Conservation (phyloP, 1,140 invertebrate species). For the Zaprionus davidi region DNA sequence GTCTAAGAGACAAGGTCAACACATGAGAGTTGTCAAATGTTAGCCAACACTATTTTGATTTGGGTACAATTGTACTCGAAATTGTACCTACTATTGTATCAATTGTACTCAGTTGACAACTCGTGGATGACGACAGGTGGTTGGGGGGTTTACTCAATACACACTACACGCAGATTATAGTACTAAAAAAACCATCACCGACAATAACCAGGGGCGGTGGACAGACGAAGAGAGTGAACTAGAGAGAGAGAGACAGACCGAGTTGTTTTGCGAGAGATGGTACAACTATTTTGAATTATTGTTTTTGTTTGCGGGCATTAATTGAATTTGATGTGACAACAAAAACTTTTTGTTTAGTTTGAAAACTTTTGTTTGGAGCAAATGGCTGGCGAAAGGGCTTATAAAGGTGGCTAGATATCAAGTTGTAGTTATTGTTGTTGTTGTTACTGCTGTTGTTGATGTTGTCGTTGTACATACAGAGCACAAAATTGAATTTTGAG, state of each 20-base stretch:
- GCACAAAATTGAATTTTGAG: slow-evolving; percentile 57
- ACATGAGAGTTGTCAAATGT: slow-evolving; percentile 27
- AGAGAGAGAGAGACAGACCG: slow-evolving; percentile 40
- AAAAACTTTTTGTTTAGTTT: slow-evolving; percentile 59
- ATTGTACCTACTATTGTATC: neutral
- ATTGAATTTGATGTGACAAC: slow-evolving; percentile 79
- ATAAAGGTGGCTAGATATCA: slow-evolving; percentile 31
- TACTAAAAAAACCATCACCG: slow-evolving; percentile 60
- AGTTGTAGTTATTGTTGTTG: slow-evolving; percentile 42
- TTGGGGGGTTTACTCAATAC: slow-evolving; percentile 24
- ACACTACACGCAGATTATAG: slow-evolving; percentile 46
- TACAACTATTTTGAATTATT: slow-evolving; percentile 76
- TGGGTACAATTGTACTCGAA: slow-evolving; percentile 17
- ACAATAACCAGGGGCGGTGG: slow-evolving; percentile 57
- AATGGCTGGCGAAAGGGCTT: slow-evolving; percentile 59
- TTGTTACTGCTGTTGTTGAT: slow-evolving; percentile 14
- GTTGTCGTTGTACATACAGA: slow-evolving; percentile 12
- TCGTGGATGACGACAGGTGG: slow-evolving; percentile 13
- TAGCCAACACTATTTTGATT: neutral
- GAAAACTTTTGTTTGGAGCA: slow-evolving; percentile 48
- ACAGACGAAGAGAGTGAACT: slow-evolving; percentile 25
- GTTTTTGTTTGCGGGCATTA: slow-evolving; percentile 68
- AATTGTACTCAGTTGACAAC: slow-evolving; percentile 36
- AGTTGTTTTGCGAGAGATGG: slow-evolving; percentile 41
- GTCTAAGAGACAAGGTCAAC: slow-evolving; percentile 25